These are phyloP conservation scores for Paedocypris micromegethes DNA, from an alignment of 2,797 vertebrate genomes.

Conservation along the genomic window DNA sequence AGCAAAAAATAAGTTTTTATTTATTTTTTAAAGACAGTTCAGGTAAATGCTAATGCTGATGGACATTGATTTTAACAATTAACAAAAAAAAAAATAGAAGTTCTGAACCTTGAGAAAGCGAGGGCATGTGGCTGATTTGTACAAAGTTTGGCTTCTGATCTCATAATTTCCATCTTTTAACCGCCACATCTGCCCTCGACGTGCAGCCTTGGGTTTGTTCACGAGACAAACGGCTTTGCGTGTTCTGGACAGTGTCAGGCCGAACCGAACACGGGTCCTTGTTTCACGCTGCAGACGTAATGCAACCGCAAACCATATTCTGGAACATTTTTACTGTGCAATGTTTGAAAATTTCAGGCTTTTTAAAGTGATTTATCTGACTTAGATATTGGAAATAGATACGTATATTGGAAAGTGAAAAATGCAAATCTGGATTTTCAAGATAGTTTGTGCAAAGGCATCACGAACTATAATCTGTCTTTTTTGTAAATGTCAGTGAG, in stretches of 20 bases:
- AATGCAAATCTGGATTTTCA: constrained; percentile 10
- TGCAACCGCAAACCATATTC: too few species aligned
- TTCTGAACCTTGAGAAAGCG: constrained; percentile 10
- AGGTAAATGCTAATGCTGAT: too few species aligned
- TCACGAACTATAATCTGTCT: constrained; percentile 26
- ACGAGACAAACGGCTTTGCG: constrained; percentile 4
- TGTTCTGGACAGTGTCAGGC: constrained; percentile 8
- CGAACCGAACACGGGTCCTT: too few species aligned
- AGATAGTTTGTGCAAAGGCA: constrained; percentile 1
- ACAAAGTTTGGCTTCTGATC: constrained; percentile 13
- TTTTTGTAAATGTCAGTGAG: constrained; percentile 16
- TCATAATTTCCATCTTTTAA: constrained; percentile 5
- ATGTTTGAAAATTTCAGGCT: too few species aligned
- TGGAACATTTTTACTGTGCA: too few species aligned
- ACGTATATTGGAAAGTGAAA: not conserved
- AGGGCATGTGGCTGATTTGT: constrained; percentile 2
- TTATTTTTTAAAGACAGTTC: too few species aligned
- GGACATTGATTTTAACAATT: too few species aligned
- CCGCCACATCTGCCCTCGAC: constrained; percentile 17
- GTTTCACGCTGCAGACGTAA: too few species aligned
- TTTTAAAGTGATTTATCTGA: too few species aligned
- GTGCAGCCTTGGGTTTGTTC: constrained; percentile 1
- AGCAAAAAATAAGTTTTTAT: too few species aligned
- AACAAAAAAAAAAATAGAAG: too few species aligned
- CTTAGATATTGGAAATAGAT: too few species aligned